Evolutionary conservation across 2,888 invertebrate species (phyloP).

Genomic region (Rotaria magnacalcarata): DNA sequence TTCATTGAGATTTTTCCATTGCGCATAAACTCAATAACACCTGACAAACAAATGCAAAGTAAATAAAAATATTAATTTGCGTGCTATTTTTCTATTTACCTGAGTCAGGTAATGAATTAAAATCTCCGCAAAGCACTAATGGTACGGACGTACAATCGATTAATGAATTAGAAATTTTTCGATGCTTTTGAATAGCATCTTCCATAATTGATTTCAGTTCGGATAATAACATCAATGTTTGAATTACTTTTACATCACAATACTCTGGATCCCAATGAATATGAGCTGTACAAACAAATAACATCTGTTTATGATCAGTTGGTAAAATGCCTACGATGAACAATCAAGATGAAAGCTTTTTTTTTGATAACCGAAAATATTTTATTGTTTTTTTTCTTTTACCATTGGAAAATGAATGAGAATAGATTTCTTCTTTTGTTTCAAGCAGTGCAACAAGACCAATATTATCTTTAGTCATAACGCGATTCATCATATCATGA

Average conservation of each 20-base stretch:
- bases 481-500: constrained; percentile 85
- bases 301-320: constrained; percentile 39
- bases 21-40: constrained; percentile 89
- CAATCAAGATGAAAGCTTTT: neutral
- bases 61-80: neutral
- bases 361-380: no score
- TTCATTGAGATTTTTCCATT: constrained; percentile 81
- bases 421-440: constrained; percentile 81
- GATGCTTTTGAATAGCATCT: constrained; percentile 73
- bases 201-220: constrained; percentile 82
- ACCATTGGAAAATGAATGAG: constrained; percentile 60
- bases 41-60: constrained; percentile 61
- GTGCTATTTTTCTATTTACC: constrained; percentile 59
- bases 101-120: constrained; percentile 94
- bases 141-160: constrained; percentile 69
- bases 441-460: constrained; percentile 88
- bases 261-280: constrained; percentile 99
- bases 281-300: constrained; percentile 72
- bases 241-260: constrained; percentile 96
- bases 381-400: neutral
- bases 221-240: constrained; percentile 96
- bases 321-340: neutral
- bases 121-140: constrained; percentile 88
- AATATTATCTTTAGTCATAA: constrained; percentile 98
- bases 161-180: constrained; percentile 63